Base-by-base conservation (phyloP, 2,113 vertebrate genomes). In the Meleagris gallopavo region DNA sequence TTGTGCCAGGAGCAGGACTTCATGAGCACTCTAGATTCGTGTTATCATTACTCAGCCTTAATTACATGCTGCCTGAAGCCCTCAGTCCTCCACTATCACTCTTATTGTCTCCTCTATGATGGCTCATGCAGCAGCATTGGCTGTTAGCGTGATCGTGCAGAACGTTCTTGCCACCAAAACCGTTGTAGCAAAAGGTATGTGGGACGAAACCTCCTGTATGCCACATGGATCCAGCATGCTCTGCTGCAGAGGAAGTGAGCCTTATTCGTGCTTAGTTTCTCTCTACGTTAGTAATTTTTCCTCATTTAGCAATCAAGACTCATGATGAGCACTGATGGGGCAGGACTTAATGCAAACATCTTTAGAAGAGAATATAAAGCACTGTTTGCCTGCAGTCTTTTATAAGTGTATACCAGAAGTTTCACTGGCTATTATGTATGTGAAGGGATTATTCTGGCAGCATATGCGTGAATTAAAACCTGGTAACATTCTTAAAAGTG, bases 401-500 rank as follows among this genome's bases (percentile, higher is more conserved):
- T 15, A 0, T 30, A 45, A 88, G 61, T 13, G 52, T 57, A 89
- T 71, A 76, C 18, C 30, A 84, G 65, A 81, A 52, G 32, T 91
- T 88, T 94, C 93, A 85, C 70, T 84, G 82, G 69, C 73, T 95
- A 17, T 83, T 64, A 11, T 43, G 19, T 60, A 18, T 57, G 80
- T 27, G 45, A 40, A 50, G 71, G 19, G 77, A 81, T 93, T 75
- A 32, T 60, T 94, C 80, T 93, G 88, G 91, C 96, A 93, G 82
- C 13, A 1, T 9, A 74, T 3, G 20, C 32, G 54, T 4, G 67
- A 94, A 93, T 88, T 69, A 92, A 74, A 93, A 95, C 71, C 80
- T 96, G 80, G 69, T 88, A 87, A 87, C 83, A 20, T 82, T 67
- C 74, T 97, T 89, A 87, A 55, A 89, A 88, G 54, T 71, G 82